A percentile compares a stretch with the other conserved stretches of the same genome.
Evolutionary conservation across 2,113 vertebrate species (phyloP).

Genomic region (Theristicus caerulescens): DNA sequence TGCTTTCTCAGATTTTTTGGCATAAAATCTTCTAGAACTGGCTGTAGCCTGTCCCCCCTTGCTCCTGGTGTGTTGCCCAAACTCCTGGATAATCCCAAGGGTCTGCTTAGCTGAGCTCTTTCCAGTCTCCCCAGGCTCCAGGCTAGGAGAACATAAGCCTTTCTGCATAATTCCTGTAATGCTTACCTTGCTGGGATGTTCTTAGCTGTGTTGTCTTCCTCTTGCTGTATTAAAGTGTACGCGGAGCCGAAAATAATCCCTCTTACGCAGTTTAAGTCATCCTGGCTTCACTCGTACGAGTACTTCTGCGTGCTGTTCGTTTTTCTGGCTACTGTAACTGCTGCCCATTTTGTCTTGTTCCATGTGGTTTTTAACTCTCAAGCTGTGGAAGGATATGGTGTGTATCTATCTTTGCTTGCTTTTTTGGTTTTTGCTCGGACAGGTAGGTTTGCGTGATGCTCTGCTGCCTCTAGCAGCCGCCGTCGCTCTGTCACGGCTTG

Average conservation of each 20-base stretch:
- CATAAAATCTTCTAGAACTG: not conserved
- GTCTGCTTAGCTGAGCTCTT: not conserved
- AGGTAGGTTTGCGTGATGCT: not conserved
- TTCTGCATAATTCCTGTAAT: not conserved
- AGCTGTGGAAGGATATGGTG: not conserved
- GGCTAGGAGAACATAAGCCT: not conserved
- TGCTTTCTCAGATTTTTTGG: not conserved
- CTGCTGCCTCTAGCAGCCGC: not conserved
- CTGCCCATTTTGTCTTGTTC: not conserved
- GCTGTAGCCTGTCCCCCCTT: not conserved
- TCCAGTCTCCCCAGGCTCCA: not conserved
- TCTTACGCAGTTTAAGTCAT: not conserved
- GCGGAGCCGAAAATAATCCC: not conserved
- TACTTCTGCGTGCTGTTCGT: accelerated
- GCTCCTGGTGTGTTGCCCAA: accelerated
- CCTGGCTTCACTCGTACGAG: not conserved
- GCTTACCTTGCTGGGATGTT: not conserved
- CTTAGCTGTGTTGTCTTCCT: not conserved
- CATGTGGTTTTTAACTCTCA: accelerated
- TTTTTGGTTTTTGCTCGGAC: not conserved
- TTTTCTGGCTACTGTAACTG: not conserved
- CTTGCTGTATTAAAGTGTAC: not conserved
- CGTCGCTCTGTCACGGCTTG: not conserved
- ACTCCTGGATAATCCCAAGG: not conserved
- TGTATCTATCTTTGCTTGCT: not conserved